Base-by-base conservation (phyloP, 1,140 invertebrate species). In the Aphelinus certus region DNA sequence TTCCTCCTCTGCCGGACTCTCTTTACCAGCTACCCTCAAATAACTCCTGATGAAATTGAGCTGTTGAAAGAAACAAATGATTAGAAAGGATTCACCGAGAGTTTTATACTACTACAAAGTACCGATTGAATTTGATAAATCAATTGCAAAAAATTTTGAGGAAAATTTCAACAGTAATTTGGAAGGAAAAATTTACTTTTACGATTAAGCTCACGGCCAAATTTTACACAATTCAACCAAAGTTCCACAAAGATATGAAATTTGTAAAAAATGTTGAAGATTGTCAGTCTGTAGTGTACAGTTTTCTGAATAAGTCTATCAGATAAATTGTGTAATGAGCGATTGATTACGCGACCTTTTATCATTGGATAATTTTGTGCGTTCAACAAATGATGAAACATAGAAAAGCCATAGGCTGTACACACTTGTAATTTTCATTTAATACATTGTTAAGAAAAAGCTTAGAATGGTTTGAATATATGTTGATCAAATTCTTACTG, bases 1-100 rank as follows among this genome's bases (percentile, higher is more conserved):
- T 3, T 92, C 88, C 62, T 90, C 90, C 64, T 92, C 91, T 7
- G 66, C 49, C 0, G 49, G 42, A 3, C 81, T 82, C 65, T 87
- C 85, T 81, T 88, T 88, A 2, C 85, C 83, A 48, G 85, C 82
- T 69, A 86, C 87, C 79, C 84, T 89, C 80, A 91, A 81, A 76
- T 91, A 91, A 80, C 89, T 88, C 82, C 87, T 88, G 76, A 92
- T 88, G 83, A 91, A 91, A 75, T 90, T 89, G 81, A 91, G 89
- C 90, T 92, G 88, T 78, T 79, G 80, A 82, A 68, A 77, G 75
- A 81, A 81, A 79, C 75, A 61, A 66, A 7, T 10, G 46, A 67
- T 67, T 71, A 71, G 57, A 67, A 63, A 47, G 61, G 4, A 43
- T 3, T 67, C 46, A 43, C 43, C 7, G 56, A 48, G 46, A 3